These are phyloP conservation scores for Volucella inflata DNA, from an alignment of 2,888 invertebrate genomes.

Conservation along the genomic window DNA sequence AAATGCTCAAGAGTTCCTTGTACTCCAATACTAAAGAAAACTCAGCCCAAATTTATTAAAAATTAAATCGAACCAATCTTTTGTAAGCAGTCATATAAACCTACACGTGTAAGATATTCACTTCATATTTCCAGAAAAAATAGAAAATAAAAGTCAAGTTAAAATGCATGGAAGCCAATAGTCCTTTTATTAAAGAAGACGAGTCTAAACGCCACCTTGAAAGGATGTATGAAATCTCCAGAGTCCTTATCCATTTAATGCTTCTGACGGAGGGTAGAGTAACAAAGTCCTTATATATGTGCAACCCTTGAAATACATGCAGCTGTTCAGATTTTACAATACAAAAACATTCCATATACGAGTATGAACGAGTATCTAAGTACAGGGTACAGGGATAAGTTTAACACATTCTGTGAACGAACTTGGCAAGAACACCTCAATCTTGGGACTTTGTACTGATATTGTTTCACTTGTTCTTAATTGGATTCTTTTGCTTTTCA, in stretches of 20 bases:
- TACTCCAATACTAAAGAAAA: background rate
- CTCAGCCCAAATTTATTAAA: background rate
- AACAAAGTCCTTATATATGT: background rate
- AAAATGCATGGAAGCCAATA: background rate
- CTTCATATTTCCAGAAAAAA: background rate
- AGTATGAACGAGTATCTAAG: too few species aligned
- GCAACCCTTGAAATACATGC: too few species aligned
- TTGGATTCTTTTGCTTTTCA: constrained; percentile 12
- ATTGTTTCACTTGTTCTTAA: constrained; percentile 3
- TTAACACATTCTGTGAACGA: background rate
- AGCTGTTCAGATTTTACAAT: too few species aligned
- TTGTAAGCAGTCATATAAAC: background rate
- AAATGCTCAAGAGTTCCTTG: constrained; percentile 3
- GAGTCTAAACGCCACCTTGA: too few species aligned
- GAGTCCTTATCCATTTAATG: too few species aligned
- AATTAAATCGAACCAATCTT: constrained; percentile 1
- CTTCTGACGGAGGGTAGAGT: background rate
- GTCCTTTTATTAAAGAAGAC: background rate
- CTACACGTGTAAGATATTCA: constrained; percentile 4
- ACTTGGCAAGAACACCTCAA: too few species aligned
- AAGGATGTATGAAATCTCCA: too few species aligned
- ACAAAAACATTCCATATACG: too few species aligned
- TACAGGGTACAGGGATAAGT: too few species aligned
- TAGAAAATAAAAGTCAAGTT: constrained; percentile 9
- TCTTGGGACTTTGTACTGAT: background rate